phyloP scores from a whole-genome alignment of 2,113 vertebrate species.

The Benitochromis conjunctus region DNA sequence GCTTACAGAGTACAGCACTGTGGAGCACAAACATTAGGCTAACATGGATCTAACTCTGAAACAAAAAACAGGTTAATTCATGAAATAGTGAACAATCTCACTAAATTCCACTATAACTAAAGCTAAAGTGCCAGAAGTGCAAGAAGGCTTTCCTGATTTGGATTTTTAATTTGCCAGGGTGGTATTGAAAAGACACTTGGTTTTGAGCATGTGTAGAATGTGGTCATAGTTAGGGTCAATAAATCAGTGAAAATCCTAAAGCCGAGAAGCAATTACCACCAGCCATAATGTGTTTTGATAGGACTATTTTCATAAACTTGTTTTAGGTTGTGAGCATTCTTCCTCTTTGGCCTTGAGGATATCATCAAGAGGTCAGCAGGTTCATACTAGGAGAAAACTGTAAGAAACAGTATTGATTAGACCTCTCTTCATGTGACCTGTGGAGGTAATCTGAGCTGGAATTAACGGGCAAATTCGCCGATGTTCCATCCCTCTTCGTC shows the following conservation, averaged over 20 bases:
- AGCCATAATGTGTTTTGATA: not conserved
- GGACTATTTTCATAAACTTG: not conserved
- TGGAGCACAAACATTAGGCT: not conserved
- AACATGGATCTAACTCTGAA: not conserved
- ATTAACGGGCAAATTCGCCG: not conserved
- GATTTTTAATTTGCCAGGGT: not conserved
- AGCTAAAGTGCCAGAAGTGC: not conserved
- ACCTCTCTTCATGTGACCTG: not conserved
- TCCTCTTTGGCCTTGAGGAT: not conserved
- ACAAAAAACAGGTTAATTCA: not conserved
- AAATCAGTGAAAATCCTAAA: not conserved
- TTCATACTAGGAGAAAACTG: not conserved
- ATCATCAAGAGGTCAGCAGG: not conserved
- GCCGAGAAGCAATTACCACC: not conserved
- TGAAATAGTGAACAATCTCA: not conserved
- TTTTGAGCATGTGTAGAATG: not conserved
- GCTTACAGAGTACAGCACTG: not conserved
- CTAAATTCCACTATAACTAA: not conserved
- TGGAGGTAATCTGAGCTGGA: not conserved
- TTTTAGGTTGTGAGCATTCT: not conserved
- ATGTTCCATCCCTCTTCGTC: constrained; percentile 3
- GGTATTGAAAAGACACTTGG: not conserved
- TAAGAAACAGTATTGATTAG: constrained; percentile 10
- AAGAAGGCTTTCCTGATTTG: not conserved
- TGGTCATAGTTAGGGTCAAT: not conserved